phyloP scores from a whole-genome alignment of 2,113 vertebrate genomes.

The Eudorcas thomsonii region DNA sequence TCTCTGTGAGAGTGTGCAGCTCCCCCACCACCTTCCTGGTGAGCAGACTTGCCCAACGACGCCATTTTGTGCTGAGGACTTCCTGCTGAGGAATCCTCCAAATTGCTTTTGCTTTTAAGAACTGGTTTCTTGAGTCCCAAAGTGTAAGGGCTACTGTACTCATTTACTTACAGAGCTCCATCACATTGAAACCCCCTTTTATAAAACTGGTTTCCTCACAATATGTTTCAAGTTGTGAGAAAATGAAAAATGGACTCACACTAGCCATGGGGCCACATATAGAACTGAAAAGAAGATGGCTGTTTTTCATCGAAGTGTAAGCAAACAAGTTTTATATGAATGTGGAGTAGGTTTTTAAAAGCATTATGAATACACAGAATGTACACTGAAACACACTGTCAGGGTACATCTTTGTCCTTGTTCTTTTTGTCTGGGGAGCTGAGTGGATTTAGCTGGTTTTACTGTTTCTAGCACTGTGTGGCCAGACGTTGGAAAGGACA shows the following conservation, averaged over 20 bases:
- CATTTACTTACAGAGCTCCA: background rate
- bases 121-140: background rate
- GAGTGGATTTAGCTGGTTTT: background rate
- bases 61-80: background rate
- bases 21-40: background rate
- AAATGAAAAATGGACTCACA: background rate
- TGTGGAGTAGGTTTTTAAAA: background rate
- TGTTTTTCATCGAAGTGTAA: background rate
- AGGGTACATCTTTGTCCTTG: background rate
- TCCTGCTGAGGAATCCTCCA: background rate
- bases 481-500: background rate
- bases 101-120: background rate
- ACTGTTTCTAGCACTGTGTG: background rate
- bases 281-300: background rate
- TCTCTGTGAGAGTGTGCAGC: background rate
- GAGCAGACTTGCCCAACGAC: background rate
- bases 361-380: background rate
- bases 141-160: background rate
- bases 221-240: background rate
- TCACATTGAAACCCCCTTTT: background rate
- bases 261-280: background rate
- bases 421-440: background rate
- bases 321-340: background rate
- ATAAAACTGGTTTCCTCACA: background rate
- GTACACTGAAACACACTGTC: background rate